phyloP scores from a whole-genome alignment of 2,888 invertebrate genomes.

The Philopedon plagiatum region DNA sequence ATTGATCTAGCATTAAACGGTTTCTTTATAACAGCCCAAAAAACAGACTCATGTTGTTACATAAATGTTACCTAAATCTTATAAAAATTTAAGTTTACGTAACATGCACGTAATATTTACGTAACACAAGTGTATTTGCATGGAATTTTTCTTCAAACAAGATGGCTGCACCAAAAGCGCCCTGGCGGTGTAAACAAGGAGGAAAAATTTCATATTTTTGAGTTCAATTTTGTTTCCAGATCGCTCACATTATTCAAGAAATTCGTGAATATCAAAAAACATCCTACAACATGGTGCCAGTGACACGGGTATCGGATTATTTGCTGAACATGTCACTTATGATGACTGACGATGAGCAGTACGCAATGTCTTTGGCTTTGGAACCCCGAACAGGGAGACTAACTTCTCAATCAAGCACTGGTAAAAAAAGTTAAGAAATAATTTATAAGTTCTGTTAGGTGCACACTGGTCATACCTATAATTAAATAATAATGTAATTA shows the following conservation, averaged over 20 bases:
- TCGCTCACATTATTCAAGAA: constrained; percentile 93
- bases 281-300: constrained; percentile 91
- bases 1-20: not conserved
- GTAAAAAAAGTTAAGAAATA: constrained; percentile 48
- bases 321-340: constrained; percentile 84
- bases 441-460: not conserved
- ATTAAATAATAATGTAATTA: too few relatives aligned
- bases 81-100: too few relatives aligned
- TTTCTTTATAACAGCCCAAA: too few relatives aligned
- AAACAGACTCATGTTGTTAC: too few relatives aligned
- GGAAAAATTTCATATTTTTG: too few relatives aligned
- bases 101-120: too few relatives aligned
- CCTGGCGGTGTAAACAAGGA: too few relatives aligned
- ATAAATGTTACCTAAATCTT: too few relatives aligned
- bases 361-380: constrained; percentile 84
- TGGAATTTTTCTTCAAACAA: too few relatives aligned
- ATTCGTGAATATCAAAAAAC: constrained; percentile 93
- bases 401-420: constrained; percentile 53
- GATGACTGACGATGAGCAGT: constrained; percentile 85
- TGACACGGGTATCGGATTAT: constrained; percentile 85
- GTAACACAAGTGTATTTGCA: too few relatives aligned
- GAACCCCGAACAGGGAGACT: constrained; percentile 83
- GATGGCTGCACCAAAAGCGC: too few relatives aligned
- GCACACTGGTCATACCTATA: not conserved
- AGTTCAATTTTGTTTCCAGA: constrained; percentile 76